phyloP scores from a whole-genome alignment of 2,113 vertebrate genomes.

The Odocoileus virginianus region DNA sequence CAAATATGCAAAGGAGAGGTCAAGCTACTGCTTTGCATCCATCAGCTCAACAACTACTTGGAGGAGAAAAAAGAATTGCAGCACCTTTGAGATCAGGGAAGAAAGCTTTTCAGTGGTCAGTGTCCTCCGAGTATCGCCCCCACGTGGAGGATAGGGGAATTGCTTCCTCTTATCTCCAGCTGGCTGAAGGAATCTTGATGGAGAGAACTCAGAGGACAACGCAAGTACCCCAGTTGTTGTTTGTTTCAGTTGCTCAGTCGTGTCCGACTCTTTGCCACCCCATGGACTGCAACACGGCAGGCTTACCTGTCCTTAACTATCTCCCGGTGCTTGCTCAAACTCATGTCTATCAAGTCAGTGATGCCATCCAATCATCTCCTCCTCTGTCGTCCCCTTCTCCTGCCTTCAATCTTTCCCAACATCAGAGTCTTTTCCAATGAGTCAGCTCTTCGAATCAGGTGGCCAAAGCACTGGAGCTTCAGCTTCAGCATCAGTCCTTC shows the following conservation, averaged over 20 bases:
- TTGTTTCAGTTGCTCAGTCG: not conserved
- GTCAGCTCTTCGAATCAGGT: not conserved
- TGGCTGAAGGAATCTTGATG: not conserved
- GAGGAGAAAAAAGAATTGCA: not conserved
- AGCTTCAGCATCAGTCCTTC: not conserved
- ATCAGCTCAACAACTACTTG: not conserved
- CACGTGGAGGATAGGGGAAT: rapidly evolving
- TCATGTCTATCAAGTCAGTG: not conserved
- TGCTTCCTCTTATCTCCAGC: rapidly evolving
- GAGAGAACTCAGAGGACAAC: not conserved
- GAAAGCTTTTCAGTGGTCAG: not conserved
- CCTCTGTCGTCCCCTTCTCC: not conserved
- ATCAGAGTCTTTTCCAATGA: not conserved
- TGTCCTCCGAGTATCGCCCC: not conserved
- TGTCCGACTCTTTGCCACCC: not conserved
- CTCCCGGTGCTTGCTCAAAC: not conserved
- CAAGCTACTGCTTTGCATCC: not conserved
- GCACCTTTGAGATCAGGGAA: not conserved
- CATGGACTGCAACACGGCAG: not conserved
- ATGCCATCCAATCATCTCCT: not conserved
- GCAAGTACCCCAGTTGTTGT: not conserved
- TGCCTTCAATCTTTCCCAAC: not conserved
- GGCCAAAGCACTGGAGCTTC: not conserved
- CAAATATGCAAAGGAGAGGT: no score
- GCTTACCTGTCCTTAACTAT: not conserved